Evolutionary conservation across 2,113 vertebrate genomes (phyloP), one percentile per base, ranked within the genome.

Genomic region (Conger conger): DNA sequence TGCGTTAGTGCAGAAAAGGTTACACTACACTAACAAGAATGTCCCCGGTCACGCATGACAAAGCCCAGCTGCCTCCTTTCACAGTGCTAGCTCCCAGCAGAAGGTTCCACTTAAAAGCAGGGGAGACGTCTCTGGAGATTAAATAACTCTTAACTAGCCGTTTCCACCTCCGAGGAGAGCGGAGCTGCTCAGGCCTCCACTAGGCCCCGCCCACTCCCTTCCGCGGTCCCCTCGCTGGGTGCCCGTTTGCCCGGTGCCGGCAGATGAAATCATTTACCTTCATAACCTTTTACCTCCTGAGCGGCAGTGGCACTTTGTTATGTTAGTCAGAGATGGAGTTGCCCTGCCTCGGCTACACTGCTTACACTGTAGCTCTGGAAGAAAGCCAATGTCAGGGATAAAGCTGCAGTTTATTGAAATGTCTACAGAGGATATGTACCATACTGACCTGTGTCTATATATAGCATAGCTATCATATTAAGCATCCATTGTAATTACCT

Each of bases 21-120:
- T 98, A 96, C 91, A 90, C 95, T 98, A 94, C 91, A 97, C 96
- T 97, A 98, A 98, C 96, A 98, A 95, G 95, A 93, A 95, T 84
- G 96, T 96, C 96, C 95, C 92, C 92, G 93, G 94, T 93, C 95
- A 94, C 90, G 91, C 90, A 87, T 97, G 97, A 99, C 96, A 96
- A 92, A 96, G 93, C 94, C 95, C 98, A 99, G 97, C 98, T 98
- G 97, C 89, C 91, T 88, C 88, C 0, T 36, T 53, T 68, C 86
- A 83, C 79, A 82, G 84, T 88, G 82, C 91, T 90, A 83, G 37
- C 84, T 86, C 88, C 84, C 88, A 88, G 87, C 89, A 93, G 89
- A 92, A 91, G 92, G 92, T 94, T 93, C 93, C 90, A 94, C 91
- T 95, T 94, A 96, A 92, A 89, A 82, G 89, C 82, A 73, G 83